phyloP scores from a whole-genome alignment of 2,888 invertebrate species.

The Eupithecia pulchellata region DNA sequence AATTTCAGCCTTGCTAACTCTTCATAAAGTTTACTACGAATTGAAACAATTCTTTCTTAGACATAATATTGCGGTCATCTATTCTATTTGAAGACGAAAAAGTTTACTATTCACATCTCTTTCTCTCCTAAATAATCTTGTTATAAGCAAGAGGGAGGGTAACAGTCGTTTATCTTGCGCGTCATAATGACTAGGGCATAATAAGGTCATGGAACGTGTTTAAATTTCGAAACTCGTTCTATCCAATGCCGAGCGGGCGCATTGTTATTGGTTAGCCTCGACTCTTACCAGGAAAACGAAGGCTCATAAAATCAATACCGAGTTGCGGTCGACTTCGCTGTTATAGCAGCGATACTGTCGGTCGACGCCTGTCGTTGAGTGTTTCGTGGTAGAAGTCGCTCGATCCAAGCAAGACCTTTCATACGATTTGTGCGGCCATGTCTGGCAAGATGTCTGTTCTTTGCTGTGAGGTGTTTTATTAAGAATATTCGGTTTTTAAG shows the following conservation, averaged over 20 bases:
- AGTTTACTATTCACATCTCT: conserved; percentile 56
- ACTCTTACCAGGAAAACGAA: conserved; percentile 63
- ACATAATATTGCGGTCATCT: conserved; percentile 62
- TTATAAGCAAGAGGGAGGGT: conserved; percentile 64
- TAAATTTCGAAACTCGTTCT: conserved; percentile 82
- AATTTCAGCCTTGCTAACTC: conserved; percentile 28
- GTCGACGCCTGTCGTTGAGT: conserved; percentile 45
- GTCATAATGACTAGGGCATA: conserved; percentile 59
- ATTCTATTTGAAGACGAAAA: conserved; percentile 58
- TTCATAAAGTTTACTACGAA: conserved; percentile 40
- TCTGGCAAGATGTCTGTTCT: conserved; percentile 67
- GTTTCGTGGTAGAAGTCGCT: conserved; percentile 63
- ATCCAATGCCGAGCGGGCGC: conserved; percentile 75
- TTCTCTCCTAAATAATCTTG: conserved; percentile 53
- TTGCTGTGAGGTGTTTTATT: conserved; percentile 73
- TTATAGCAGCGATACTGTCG: conserved; percentile 36
- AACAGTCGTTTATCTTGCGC: conserved; percentile 54
- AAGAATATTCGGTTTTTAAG: conserved; percentile 70
- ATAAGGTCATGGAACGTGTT: conserved; percentile 83
- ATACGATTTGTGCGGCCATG: conserved; percentile 81
- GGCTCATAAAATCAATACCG: conserved; percentile 69
- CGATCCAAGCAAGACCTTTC: conserved; percentile 67
- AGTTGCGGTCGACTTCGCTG: conserved; percentile 47
- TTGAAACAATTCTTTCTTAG: conserved; percentile 45
- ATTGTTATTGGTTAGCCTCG: conserved; percentile 72